Evolutionary conservation across 35 echinoderm and acorn worm species (phyloP).

Genomic region (Ophiothrix spiculata): DNA sequence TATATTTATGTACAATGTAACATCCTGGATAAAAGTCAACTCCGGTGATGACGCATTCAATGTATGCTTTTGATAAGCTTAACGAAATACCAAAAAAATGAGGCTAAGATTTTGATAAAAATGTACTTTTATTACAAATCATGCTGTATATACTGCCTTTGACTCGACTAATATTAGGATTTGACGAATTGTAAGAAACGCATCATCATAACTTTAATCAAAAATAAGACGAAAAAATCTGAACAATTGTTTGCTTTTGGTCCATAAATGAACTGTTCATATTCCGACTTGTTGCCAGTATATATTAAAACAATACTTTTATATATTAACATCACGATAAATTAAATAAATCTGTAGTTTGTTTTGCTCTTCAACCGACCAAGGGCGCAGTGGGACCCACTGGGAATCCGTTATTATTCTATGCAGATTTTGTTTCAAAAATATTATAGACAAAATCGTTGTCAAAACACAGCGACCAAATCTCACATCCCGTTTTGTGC

Average conservation of each 20-base stretch:
- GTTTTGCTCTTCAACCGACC: not conserved
- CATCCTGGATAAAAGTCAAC: not conserved
- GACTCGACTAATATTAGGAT: conserved; percentile 1
- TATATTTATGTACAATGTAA: not conserved
- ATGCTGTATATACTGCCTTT: not conserved
- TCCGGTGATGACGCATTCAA: not conserved
- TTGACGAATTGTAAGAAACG: not conserved
- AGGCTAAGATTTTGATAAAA: not conserved
- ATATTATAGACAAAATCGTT: not conserved
- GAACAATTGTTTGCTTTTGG: not conserved
- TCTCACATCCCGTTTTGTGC: too few species aligned
- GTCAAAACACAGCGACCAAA: not conserved
- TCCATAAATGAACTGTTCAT: too few species aligned
- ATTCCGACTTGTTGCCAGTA: not conserved
- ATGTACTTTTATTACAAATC: not conserved
- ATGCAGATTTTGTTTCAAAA: conserved; percentile 13
- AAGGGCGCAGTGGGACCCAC: not conserved
- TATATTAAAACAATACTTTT: conserved; percentile 7
- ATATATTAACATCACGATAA: conserved; percentile 4
- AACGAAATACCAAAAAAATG: not conserved
- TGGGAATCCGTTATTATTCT: not conserved
- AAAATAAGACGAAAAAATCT: conserved; percentile 13
- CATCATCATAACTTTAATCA: not conserved
- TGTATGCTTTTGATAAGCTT: too few species aligned
- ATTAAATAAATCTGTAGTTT: conserved; percentile 2